A percentile compares a stretch with the other conserved stretches of the same genome.
Evolutionary conservation across 1,140 invertebrate species (phyloP).

Genomic region (Leptinotarsa lineolata): DNA sequence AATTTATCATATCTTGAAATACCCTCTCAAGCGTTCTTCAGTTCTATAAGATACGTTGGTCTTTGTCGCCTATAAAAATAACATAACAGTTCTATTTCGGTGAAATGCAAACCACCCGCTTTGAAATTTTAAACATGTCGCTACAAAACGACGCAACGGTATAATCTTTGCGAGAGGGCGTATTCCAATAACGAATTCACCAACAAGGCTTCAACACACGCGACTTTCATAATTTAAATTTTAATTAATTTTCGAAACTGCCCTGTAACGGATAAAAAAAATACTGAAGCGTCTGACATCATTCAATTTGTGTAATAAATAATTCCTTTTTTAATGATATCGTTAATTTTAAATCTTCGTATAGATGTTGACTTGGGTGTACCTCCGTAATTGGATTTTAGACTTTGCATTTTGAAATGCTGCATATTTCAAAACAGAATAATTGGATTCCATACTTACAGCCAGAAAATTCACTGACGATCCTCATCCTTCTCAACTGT

Average conservation of each 20-base stretch:
- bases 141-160: background rate
- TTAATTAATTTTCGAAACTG: constrained; percentile 1
- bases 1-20: no score
- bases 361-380: no score
- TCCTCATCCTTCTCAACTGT: no score
- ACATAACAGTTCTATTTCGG: background rate
- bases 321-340: background rate
- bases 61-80: background rate
- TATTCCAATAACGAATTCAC: background rate
- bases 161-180: background rate
- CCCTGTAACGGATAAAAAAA: background rate
- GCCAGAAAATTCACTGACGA: no score
- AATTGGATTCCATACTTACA: no score
- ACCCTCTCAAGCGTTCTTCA: no score
- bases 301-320: background rate
- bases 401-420: no score
- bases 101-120: background rate
- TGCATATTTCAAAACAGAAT: no score
- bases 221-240: constrained; percentile 6
- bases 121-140: background rate
- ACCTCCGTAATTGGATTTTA: no score
- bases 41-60: background rate
- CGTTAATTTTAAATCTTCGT: no score
- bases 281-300: background rate
- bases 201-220: background rate